Percentiles rank a stretch among this genome's conserved stretches.
These are phyloP conservation scores for Kuschelorhynchus macadamiae DNA, from an alignment of 2,888 invertebrate genomes.

Conservation along the genomic window DNA sequence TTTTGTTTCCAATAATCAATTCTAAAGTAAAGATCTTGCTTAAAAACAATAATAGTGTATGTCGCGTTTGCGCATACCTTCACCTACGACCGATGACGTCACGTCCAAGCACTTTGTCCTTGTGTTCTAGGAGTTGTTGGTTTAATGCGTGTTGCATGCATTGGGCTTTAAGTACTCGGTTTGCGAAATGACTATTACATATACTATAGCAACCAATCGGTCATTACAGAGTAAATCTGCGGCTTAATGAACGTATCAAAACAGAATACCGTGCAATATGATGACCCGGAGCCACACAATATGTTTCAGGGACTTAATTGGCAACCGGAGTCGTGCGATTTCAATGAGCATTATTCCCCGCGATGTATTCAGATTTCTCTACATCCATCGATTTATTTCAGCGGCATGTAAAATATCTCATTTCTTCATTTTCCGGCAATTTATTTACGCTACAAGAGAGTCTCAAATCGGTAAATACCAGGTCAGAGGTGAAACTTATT, in stretches of 20 bases:
- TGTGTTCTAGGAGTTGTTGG: no score
- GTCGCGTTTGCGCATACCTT: no score
- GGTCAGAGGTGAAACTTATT: constrained; percentile 49
- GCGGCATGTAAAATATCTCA: constrained; percentile 43
- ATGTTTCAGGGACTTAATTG: constrained; percentile 22
- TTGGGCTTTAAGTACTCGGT: no score
- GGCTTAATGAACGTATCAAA: neutral
- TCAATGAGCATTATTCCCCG: constrained; percentile 23
- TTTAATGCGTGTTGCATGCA: no score
- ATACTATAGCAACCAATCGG: no score
- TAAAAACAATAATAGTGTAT: no score
- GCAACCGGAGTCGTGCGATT: constrained; percentile 31
- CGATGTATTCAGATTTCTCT: constrained; percentile 35
- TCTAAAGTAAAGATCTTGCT: no score
- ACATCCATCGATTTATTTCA: constrained; percentile 40
- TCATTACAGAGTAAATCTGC: neutral
- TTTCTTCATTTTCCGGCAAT: constrained; percentile 47
- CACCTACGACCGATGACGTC: no score
- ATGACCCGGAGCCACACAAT: constrained; percentile 19
- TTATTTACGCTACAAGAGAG: constrained; percentile 39
- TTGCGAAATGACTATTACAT: no score
- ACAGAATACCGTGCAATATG: constrained; percentile 1
- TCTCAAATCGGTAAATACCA: constrained; percentile 44
- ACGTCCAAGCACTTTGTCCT: no score
- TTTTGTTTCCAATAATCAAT: no score